phyloP scores from a whole-genome alignment of 2,888 invertebrate species.

The Lochmaea capreae region DNA sequence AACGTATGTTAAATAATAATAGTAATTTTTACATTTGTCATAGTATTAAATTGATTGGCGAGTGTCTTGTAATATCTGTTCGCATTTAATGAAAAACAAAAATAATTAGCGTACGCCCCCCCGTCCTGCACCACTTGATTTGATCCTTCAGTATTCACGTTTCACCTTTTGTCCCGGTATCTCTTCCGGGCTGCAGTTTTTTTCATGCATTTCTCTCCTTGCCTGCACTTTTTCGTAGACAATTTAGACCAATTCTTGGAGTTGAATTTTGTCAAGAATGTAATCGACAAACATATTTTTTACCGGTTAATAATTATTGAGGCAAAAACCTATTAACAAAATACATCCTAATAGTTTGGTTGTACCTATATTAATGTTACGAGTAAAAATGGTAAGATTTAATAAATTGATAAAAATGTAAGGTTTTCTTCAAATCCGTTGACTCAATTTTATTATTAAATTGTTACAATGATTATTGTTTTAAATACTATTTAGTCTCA shows the following conservation, averaged over 20 bases:
- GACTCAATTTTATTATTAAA: not conserved
- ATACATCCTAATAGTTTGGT: not conserved
- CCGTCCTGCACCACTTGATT: constrained; percentile 58
- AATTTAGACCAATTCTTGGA: constrained; percentile 39
- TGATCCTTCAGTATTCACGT: constrained; percentile 61
- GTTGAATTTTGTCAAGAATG: not conserved
- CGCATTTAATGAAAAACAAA: constrained; percentile 8
- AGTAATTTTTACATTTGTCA: not conserved
- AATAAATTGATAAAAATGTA: not conserved
- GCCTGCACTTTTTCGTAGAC: constrained; percentile 55
- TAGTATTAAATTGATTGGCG: not conserved
- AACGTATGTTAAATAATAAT: not conserved
- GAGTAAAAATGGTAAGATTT: not conserved
- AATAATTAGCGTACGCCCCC: constrained; percentile 58
- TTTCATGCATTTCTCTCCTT: constrained; percentile 53
- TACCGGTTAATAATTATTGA: not conserved
- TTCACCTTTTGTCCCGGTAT: constrained; percentile 41
- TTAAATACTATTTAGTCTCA: not conserved
- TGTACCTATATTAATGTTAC: not conserved
- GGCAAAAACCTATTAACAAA: not conserved
- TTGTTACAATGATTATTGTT: not conserved
- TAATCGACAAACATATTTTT: not conserved
- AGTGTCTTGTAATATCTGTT: not conserved
- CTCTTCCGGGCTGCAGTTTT: constrained; percentile 36
- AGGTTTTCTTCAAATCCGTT: no score